A percentile compares a stretch with the other conserved stretches of the same genome.
phyloP scores from a whole-genome alignment of 2,797 vertebrate genomes.

The Garrulus glandarius region DNA sequence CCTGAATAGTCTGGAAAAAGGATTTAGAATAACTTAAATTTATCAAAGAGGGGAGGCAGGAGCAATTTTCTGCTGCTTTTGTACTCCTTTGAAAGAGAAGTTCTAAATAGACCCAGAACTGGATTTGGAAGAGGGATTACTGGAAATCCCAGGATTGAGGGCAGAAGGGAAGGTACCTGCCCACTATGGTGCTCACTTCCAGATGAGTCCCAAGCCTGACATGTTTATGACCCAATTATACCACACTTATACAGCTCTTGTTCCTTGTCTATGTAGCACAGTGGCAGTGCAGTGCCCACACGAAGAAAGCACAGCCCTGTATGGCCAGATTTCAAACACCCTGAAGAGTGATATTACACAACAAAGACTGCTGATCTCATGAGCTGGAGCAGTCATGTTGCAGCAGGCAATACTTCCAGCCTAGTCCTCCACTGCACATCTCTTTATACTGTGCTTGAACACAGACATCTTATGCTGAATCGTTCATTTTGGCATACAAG shows the following conservation, averaged over 20 bases:
- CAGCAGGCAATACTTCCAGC: not conserved
- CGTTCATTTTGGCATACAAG: not conserved
- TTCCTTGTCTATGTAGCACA: not conserved
- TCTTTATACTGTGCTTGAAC: not conserved
- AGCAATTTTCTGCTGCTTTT: not conserved
- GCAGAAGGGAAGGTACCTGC: not conserved
- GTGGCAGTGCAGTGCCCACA: accelerated
- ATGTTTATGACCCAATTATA: not conserved
- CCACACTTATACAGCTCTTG: not conserved
- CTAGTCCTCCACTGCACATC: not conserved
- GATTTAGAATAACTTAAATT: not conserved
- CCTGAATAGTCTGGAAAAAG: not conserved
- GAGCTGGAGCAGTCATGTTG: not conserved
- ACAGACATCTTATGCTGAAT: not conserved
- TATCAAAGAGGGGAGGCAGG: not conserved
- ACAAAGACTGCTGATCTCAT: not conserved
- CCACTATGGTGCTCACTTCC: not conserved
- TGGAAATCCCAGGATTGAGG: not conserved
- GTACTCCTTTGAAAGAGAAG: not conserved
- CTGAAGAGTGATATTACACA: not conserved
- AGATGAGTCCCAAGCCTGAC: not conserved
- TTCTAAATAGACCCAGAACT: not conserved
- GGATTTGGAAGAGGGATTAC: not conserved
- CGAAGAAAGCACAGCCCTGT: not conserved
- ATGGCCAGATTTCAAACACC: not conserved